Percentiles rank a stretch among this genome's conserved stretches.
phyloP scores from a whole-genome alignment of 2,797 vertebrate genomes.

The Microtus obscurus region DNA sequence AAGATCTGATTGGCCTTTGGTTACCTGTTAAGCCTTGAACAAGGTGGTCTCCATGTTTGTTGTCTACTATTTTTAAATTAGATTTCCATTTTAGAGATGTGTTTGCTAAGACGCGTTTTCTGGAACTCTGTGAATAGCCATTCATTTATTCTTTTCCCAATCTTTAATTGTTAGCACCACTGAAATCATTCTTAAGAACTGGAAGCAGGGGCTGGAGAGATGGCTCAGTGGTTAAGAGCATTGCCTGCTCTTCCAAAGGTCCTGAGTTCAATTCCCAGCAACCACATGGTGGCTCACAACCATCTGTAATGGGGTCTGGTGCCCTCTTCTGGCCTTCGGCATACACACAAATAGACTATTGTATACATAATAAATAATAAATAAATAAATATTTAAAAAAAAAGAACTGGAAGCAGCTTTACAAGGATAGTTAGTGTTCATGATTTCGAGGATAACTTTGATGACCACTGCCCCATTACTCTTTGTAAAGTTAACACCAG shows the following conservation, averaged over 20 bases:
- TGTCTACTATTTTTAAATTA: background rate
- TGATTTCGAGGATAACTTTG: background rate
- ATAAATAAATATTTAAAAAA: no score
- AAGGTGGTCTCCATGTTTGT: background rate
- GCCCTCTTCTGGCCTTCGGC: no score
- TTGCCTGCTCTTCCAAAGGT: no score
- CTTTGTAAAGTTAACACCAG: background rate
- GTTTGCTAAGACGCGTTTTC: background rate
- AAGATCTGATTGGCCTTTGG: background rate
- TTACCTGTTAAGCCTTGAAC: background rate
- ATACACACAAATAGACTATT: no score
- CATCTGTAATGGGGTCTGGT: no score
- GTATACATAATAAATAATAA: no score
- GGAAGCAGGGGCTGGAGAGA: no score
- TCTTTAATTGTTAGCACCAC: background rate
- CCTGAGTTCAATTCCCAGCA: no score
- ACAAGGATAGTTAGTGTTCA: background rate
- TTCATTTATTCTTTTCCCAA: background rate
- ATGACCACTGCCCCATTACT: background rate
- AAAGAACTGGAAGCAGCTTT: background rate
- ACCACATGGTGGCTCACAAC: no score
- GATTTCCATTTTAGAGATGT: slow-evolving; percentile 7
- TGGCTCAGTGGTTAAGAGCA: no score
- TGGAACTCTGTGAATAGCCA: background rate
- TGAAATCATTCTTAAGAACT: background rate